phyloP scores from a whole-genome alignment of 2,113 vertebrate species.

The Heloderma charlesbogerti region DNA sequence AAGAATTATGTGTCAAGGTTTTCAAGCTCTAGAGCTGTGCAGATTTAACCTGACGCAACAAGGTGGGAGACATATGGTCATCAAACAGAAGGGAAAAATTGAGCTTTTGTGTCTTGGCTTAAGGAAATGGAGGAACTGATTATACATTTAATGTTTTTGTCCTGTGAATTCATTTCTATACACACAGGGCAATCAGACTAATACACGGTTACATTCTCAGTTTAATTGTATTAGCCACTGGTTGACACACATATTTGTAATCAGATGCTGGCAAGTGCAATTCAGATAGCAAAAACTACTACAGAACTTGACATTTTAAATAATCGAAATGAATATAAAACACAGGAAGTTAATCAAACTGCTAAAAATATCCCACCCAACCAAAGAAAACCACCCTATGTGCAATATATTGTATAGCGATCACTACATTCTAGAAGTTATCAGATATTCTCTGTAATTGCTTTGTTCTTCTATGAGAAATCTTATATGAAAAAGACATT shows the following conservation, averaged over 20 bases:
- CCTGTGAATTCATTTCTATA: neutral
- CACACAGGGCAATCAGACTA: neutral
- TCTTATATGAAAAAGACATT: neutral
- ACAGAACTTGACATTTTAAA: neutral
- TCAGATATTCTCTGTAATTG: neutral
- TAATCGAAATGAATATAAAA: conserved; percentile 1
- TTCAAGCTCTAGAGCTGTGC: conserved; percentile 40
- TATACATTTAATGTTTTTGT: neutral
- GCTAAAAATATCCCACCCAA: neutral
- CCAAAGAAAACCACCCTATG: no score
- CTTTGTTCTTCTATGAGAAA: neutral
- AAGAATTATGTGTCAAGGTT: conserved; percentile 45
- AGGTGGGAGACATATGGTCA: neutral
- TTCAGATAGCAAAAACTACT: neutral
- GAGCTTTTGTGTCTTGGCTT: neutral
- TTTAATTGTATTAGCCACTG: neutral
- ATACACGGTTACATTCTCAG: neutral
- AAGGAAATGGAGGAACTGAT: neutral
- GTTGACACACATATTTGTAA: neutral
- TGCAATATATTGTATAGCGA: neutral
- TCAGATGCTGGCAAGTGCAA: neutral
- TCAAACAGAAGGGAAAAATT: neutral
- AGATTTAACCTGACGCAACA: conserved; percentile 60
- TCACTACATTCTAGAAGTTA: neutral
- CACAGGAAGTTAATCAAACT: neutral